Evolutionary conservation across 2,888 invertebrate species (phyloP).

Genomic region (Cecidostiba fungosa): DNA sequence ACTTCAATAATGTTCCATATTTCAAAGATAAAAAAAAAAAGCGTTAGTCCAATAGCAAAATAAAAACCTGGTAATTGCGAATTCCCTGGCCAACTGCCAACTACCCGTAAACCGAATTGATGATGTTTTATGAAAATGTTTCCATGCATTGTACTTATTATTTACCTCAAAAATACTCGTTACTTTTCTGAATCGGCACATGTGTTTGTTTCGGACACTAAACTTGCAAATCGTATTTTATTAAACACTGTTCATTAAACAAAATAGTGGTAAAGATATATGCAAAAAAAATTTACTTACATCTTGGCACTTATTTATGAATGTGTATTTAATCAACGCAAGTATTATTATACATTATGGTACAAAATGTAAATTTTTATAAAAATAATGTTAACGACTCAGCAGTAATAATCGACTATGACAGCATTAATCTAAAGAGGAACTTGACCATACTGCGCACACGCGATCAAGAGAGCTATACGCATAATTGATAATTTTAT

Average conservation of each 20-base stretch:
- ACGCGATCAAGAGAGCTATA: neutral
- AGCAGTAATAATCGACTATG: neutral
- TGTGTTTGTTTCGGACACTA: neutral
- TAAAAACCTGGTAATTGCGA: constrained; percentile 31
- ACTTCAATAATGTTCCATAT: constrained; percentile 43
- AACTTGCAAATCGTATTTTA: neutral
- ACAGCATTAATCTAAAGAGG: neutral
- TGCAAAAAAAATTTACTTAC: neutral
- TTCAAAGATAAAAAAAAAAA: constrained; percentile 47
- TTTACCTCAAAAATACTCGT: neutral
- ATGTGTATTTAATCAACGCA: neutral
- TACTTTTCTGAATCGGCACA: neutral
- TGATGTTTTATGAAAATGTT: constrained; percentile 52
- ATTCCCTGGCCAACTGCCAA: constrained; percentile 46
- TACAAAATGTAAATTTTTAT: neutral
- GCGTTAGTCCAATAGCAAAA: constrained; percentile 16
- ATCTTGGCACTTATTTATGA: neutral
- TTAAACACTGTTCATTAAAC: neutral
- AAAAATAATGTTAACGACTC: neutral
- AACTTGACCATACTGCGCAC: neutral
- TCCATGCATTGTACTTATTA: neutral
- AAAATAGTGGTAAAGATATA: neutral
- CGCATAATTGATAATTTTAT: constrained; percentile 20
- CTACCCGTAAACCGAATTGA: constrained; percentile 40
- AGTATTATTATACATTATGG: neutral